Conservation (phyloP, 2,113 vertebrate species). For the Protomyctophum bolini region DNA sequence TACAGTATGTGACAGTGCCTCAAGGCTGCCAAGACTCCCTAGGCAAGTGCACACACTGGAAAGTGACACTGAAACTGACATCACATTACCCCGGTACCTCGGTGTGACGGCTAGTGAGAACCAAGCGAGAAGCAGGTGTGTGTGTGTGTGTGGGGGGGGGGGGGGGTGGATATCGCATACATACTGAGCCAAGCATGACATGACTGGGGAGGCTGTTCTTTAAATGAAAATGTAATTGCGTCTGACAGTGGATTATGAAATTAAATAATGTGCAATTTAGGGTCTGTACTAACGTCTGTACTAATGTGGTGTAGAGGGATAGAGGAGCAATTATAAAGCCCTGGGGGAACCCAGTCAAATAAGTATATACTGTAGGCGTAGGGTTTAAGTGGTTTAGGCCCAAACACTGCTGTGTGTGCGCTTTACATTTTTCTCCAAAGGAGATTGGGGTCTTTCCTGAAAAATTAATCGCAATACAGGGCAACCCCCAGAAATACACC, state of each 20-base stretch:
- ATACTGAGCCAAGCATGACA: conserved; percentile 31
- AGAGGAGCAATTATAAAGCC: too few species aligned
- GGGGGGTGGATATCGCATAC: neutral
- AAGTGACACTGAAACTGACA: conserved; percentile 55
- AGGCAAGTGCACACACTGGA: conserved; percentile 42
- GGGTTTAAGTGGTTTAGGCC: neutral
- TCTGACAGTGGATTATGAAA: neutral
- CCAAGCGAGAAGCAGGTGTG: conserved; percentile 5
- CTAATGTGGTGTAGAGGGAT: too few species aligned
- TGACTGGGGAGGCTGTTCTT: conserved; percentile 28
- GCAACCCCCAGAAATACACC: conserved; percentile 24
- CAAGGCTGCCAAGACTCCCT: conserved; percentile 48
- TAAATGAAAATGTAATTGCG: conserved; percentile 8
- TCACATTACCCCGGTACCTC: conserved; percentile 49
- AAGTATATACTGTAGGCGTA: too few species aligned
- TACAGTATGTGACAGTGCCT: conserved; percentile 41
- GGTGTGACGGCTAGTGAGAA: conserved; percentile 27
- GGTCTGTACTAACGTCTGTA: too few species aligned
- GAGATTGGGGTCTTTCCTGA: conserved; percentile 16
- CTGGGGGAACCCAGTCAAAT: too few species aligned
- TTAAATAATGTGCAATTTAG: neutral
- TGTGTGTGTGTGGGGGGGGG: too few species aligned
- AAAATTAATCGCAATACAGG: conserved; percentile 37
- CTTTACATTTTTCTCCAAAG: conserved; percentile 34
- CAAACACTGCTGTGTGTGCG: conserved; percentile 47